phyloP scores from a whole-genome alignment of 2,888 invertebrate species.

The Bellardia pandia region DNA sequence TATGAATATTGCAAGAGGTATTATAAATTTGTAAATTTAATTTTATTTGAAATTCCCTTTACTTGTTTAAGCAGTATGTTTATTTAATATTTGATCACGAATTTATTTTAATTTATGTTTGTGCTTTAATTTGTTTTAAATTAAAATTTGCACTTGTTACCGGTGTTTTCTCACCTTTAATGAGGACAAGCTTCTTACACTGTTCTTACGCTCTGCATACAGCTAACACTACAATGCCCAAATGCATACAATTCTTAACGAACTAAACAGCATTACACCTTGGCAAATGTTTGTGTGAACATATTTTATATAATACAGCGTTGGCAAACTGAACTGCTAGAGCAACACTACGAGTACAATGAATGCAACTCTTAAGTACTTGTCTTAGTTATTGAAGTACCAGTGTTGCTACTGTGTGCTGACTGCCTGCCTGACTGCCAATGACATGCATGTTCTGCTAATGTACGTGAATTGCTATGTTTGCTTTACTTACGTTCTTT shows the following conservation, averaged over 20 bases:
- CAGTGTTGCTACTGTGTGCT: conserved; percentile 54
- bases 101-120: conserved; percentile 65
- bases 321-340: background rate
- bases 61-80: conserved; percentile 33
- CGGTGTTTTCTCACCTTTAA: conserved; percentile 70
- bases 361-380: conserved; percentile 52
- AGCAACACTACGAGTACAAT: conserved; percentile 13
- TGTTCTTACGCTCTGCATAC: conserved; percentile 38
- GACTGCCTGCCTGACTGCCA: conserved; percentile 38
- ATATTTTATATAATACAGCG: background rate
- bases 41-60: background rate
- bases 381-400: conserved; percentile 54
- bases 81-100: conserved; percentile 66
- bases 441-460: conserved; percentile 66
- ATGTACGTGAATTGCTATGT: conserved; percentile 50
- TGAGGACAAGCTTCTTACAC: conserved; percentile 56
- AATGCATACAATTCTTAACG: conserved; percentile 51
- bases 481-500: conserved; percentile 39
- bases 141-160: conserved; percentile 71
- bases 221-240: conserved; percentile 2
- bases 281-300: conserved; percentile 24
- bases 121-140: conserved; percentile 69
- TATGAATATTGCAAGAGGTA: background rate
- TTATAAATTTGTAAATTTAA: background rate
- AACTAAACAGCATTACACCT: conserved; percentile 59